Base-by-base conservation (phyloP, 1,140 invertebrate species). In the Trichomalopsis sarcophagae region DNA sequence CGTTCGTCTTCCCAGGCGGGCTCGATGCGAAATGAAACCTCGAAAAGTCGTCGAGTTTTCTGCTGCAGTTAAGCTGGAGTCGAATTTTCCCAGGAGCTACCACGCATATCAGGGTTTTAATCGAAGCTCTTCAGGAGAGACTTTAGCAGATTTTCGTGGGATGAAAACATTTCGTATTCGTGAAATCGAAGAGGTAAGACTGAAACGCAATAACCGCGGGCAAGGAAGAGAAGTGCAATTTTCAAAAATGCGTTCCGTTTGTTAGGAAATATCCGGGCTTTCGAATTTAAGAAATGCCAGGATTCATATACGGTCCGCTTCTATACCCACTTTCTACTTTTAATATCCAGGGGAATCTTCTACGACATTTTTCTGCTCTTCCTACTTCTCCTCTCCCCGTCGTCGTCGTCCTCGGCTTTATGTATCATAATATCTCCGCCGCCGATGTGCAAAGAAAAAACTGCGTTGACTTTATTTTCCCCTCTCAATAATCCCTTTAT, bases 1-100 rank as follows among this genome's bases (percentile, higher is more conserved):
- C 86, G 78, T 88, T 86, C 82, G 68, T 87, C 86, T 88, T 89
- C 71, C 76, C 55, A 62, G 11, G 21, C 69, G 23, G 11, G 84
- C 71, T 44, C 44, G 44, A 30, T 23, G 77, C 66, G 86, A 86
- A 86, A 89, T 89, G 86, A 88, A 88, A 87, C 76, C 76, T 75
- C 69, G 44, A 50, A 82, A 69, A 81, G 68, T 71, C 30, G 68
- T 33, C 27, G 23, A 44, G 40, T 10, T 44, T 27, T 1, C 68
- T 27, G 9, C 23, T 23, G 23, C 13, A 9, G 50, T 33, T n/a
- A 6, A 2, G 33, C 13, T 47, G 13, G 6, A 30, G 69, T 44
- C 30, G 21, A 75, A 75, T 36, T 36, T 33, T 71, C 69, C 10
- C 6, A 30, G 21, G 40, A 40, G 36, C 36, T 40, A 40, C 4